Percentiles rank a stretch among this genome's conserved stretches.
phyloP scores from a whole-genome alignment of 2,113 vertebrate genomes.

The Fregetta grallaria region DNA sequence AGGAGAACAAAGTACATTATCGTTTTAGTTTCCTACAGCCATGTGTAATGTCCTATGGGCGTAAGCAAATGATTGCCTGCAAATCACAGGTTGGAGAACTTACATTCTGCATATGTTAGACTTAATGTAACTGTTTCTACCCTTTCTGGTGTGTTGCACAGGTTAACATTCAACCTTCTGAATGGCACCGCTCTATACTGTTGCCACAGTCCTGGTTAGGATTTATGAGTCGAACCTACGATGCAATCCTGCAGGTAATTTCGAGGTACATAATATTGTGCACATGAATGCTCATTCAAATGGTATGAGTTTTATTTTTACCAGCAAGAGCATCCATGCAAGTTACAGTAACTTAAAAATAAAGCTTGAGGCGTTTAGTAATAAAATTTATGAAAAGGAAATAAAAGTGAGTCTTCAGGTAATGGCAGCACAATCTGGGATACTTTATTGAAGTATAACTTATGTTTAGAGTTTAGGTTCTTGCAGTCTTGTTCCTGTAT shows the following conservation, averaged over 20 bases:
- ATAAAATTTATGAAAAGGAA: neutral
- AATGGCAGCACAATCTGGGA: neutral
- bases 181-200: slow-evolving; percentile 91
- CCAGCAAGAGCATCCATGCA: neutral
- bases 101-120: neutral
- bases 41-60: neutral
- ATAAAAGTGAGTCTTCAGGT: neutral
- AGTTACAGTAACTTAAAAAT: neutral
- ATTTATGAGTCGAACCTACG: slow-evolving; percentile 88
- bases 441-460: neutral
- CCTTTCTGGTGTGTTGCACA: slow-evolving; percentile 45
- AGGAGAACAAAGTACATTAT: neutral
- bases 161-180: slow-evolving; percentile 94
- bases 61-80: neutral
- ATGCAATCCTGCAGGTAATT: slow-evolving; percentile 88
- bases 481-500: neutral
- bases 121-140: neutral
- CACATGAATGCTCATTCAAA: neutral
- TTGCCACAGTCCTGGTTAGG: slow-evolving; percentile 90
- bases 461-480: neutral
- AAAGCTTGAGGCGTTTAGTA: neutral
- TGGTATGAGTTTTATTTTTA: neutral
- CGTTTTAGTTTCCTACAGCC: neutral
- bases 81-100: neutral
- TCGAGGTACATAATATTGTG: neutral